phyloP scores from a whole-genome alignment of 2,797 vertebrate genomes.

The Ceyx erithaca region DNA sequence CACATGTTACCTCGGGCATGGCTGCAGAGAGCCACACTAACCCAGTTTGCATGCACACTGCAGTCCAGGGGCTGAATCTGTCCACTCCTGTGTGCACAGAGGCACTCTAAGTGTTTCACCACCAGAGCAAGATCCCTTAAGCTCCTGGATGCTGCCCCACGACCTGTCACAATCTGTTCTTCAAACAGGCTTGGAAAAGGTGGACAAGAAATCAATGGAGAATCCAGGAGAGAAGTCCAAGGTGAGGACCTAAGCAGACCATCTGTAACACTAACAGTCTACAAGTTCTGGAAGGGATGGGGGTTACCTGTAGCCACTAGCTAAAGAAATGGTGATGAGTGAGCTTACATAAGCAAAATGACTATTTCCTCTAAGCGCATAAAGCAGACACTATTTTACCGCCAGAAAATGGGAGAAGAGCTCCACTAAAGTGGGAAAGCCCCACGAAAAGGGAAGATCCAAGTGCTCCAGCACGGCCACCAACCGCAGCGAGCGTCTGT shows the following conservation, averaged over 20 bases:
- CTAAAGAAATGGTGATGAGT: not conserved
- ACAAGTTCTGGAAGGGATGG: not conserved
- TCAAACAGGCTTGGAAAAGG: not conserved
- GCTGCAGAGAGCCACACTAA: not conserved
- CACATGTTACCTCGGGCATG: not conserved
- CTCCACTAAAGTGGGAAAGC: not conserved
- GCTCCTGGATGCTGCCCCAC: not conserved
- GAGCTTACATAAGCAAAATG: not conserved
- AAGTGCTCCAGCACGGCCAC: not conserved
- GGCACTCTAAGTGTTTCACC: rapidly evolving
- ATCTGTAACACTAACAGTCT: not conserved
- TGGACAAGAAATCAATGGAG: not conserved
- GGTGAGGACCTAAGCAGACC: not conserved
- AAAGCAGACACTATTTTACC: not conserved
- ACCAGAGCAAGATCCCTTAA: not conserved
- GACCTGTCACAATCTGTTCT: not conserved
- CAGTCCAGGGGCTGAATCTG: not conserved
- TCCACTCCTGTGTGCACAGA: not conserved
- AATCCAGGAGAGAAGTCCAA: not conserved
- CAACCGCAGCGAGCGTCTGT: not conserved
- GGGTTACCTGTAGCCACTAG: not conserved
- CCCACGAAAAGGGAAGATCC: not conserved
- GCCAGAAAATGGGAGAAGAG: not conserved
- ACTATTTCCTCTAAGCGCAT: rapidly evolving
- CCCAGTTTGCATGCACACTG: rapidly evolving